These are phyloP conservation scores for Bimastos eiseni DNA, from an alignment of 2,888 invertebrate species.

Conservation along the genomic window DNA sequence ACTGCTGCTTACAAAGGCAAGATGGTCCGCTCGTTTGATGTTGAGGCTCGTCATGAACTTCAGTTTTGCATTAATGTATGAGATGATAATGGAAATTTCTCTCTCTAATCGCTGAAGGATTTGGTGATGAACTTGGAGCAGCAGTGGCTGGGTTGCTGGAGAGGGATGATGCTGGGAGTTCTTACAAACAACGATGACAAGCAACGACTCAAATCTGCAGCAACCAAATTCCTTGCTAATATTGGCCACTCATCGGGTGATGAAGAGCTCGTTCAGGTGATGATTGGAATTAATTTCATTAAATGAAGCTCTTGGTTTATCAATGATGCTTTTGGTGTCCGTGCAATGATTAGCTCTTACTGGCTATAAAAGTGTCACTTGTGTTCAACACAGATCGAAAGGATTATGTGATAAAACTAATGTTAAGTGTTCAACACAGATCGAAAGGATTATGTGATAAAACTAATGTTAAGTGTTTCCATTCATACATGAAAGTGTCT, in stretches of 20 bases:
- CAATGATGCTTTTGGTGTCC: neutral
- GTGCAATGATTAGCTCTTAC: neutral
- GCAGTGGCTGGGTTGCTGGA: conserved; percentile 35
- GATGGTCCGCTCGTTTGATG: neutral
- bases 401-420: neutral
- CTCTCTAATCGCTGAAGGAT: neutral
- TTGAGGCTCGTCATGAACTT: neutral
- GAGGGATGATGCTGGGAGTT: conserved; percentile 24
- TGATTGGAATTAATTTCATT: neutral
- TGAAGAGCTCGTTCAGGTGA: neutral
- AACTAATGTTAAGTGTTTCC: neutral
- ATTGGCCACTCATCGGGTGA: neutral
- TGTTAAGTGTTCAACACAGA: neutral
- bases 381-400: neutral
- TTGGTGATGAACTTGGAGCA: conserved; percentile 29
- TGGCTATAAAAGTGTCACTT: neutral
- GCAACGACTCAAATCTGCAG: neutral
- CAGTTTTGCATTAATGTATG: neutral
- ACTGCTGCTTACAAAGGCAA: neutral
- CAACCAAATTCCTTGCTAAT: neutral
- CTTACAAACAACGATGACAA: conserved; percentile 9
- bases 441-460: neutral
- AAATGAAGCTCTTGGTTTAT: neutral
- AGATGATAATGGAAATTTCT: neutral
- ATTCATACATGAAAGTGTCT: neutral